These are phyloP conservation scores for Adelognathus sp. DNA, from an alignment of 2,888 invertebrate genomes.

Conservation along the genomic window DNA sequence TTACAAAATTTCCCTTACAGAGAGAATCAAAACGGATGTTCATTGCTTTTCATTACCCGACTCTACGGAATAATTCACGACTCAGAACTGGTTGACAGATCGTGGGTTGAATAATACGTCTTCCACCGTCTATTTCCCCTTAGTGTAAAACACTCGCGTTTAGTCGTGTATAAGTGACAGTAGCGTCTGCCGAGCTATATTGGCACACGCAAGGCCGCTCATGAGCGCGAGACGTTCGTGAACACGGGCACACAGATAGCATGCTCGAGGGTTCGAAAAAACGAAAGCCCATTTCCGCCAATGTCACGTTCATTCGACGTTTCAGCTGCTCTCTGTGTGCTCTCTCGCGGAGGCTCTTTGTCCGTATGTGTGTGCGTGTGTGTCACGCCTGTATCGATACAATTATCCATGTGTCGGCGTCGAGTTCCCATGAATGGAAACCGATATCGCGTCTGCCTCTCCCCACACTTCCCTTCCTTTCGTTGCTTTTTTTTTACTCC, in stretches of 20 bases:
- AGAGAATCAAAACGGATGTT: neutral
- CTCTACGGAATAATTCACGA: conserved; percentile 16
- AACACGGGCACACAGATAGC: conserved; percentile 23
- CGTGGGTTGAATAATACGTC: neutral
- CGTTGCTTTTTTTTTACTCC: neutral
- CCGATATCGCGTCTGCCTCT: conserved; percentile 63
- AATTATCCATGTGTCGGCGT: conserved; percentile 31
- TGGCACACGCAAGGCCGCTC: conserved; percentile 25
- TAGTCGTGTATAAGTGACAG: conserved; percentile 7
- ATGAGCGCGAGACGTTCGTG: conserved; percentile 12
- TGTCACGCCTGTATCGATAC: conserved; percentile 6
- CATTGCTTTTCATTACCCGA: neutral
- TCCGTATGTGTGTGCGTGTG: too few relatives aligned
- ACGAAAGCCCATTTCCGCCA: conserved; percentile 60
- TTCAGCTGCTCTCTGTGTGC: conserved; percentile 18
- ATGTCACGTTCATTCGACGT: conserved; percentile 62
- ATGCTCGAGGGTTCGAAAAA: conserved; percentile 44
- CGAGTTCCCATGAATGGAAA: conserved; percentile 63
- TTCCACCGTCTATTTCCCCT: neutral
- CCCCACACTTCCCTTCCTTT: conserved; percentile 3
- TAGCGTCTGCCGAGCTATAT: conserved; percentile 32
- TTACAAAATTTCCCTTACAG: neutral
- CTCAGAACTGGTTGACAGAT: conserved; percentile 3
- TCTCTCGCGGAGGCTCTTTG: conserved; percentile 36
- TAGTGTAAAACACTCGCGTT: conserved; percentile 6